These are phyloP conservation scores for Dunckerocampus dactyliophorus DNA, from an alignment of 2,113 vertebrate species.

Conservation along the genomic window DNA sequence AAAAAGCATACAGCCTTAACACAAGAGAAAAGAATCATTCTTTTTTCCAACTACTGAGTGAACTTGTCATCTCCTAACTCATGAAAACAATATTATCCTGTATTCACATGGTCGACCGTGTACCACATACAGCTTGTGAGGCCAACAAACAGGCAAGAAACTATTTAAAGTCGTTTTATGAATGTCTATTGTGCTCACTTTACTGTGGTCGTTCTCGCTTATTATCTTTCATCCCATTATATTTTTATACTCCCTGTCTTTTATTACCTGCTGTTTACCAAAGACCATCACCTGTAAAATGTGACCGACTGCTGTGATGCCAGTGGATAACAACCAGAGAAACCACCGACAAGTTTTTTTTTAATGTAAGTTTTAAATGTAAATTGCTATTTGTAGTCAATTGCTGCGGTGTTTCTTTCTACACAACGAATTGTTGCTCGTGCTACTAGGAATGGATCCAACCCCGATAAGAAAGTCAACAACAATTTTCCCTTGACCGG, in stretches of 20 bases:
- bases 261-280: constrained; percentile 2
- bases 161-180: neutral
- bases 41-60: neutral
- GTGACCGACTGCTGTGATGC: neutral
- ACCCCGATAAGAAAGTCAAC: constrained; percentile 6
- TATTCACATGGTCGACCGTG: neutral
- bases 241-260: constrained; percentile 4
- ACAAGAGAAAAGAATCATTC: neutral
- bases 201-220: constrained; percentile 2
- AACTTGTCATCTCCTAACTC: neutral
- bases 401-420: neutral
- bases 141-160: neutral
- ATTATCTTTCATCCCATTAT: constrained; percentile 12
- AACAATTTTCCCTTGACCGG: neutral
- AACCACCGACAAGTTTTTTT: no score
- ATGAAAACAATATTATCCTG: neutral
- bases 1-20: neutral
- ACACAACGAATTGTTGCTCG: neutral
- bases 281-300: neutral
- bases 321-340: constrained; percentile 1
- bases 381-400: neutral
- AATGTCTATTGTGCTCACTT: constrained; percentile 7
- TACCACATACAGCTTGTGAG: neutral
- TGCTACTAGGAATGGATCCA: neutral
- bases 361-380: no score